Evolutionary conservation across 2,888 invertebrate species (phyloP), one percentile per base, ranked within the genome.

Genomic region (Synanthedon myopaeformis): DNA sequence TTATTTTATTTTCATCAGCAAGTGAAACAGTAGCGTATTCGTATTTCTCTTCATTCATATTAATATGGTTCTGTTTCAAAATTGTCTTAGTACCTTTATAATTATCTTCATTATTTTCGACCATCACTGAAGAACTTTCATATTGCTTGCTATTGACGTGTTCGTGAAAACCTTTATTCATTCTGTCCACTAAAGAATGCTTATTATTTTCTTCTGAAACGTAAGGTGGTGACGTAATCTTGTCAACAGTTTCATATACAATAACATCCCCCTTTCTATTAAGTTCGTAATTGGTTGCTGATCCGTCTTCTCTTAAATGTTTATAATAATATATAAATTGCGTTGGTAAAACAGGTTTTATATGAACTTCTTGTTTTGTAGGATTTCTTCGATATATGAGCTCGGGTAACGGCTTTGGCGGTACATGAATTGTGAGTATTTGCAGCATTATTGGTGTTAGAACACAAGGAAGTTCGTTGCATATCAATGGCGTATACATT

Each of bases 281-380:
- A 45, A 45, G 49, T 49, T 49, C 49, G 12, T 56, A 53, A 41
- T 52, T 52, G 12, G 56, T 52, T 17, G 53, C 19, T 23, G 59
- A 56, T 2, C 59, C 59, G 13, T 59, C 58, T 48, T 52, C 49
- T 13, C 58, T 55, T 6, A 56, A 42, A 45, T 59, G 55, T 35
- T 56, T 58, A 51, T 59, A 59, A 13, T 54, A 56, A 45, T 56
- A 59, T 10, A 17, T 6, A 12, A 17, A 17, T 50, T 42, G 53
- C 13, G 53, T 53, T n/a, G 55, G 55, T 49, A 51, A 23, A 13
- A 53, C n/a, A 10, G 57, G 54, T 17, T 41, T 45, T 14, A 13
- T 12, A n/a, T 6, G n/a, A 13, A 14, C 45, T n/a, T 13, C 3
- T 13, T 6, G 45, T 12, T 13, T 14, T 45, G 14, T 11, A 13